Evolutionary conservation across 2,888 invertebrate species (phyloP).

Genomic region (Drosophila yooni): DNA sequence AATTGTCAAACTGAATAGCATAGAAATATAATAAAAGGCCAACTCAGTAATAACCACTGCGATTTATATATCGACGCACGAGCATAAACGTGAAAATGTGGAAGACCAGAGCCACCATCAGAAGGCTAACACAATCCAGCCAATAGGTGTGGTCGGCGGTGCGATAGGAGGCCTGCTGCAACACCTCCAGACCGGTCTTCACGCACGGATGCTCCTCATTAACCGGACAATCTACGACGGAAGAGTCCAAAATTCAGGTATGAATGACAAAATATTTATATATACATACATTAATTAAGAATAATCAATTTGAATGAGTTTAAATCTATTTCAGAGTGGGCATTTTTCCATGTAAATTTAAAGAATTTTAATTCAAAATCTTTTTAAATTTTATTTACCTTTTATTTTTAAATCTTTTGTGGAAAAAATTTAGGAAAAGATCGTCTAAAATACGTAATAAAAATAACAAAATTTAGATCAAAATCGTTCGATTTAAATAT

Average conservation of each 20-base stretch:
- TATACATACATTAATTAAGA: not conserved
- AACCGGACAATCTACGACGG: constrained; percentile 86
- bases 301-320: not conserved
- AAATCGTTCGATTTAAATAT: not conserved
- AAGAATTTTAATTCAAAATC: not conserved
- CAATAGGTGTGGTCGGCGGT: constrained; percentile 83
- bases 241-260: not conserved
- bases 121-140: constrained; percentile 84
- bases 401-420: not conserved
- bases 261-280: not conserved
- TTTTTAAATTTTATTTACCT: not conserved
- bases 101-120: constrained; percentile 82
- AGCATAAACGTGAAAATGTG: constrained; percentile 84
- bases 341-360: not conserved
- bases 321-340: not conserved
- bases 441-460: not conserved
- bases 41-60: constrained; percentile 83
- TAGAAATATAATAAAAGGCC: constrained; percentile 57
- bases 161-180: constrained; percentile 86
- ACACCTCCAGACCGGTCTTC: constrained; percentile 87
- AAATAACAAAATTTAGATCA: not conserved
- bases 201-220: constrained; percentile 88
- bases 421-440: not conserved
- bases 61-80: constrained; percentile 84
- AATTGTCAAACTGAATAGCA: constrained; percentile 48